These are phyloP conservation scores for Chiloscyllium plagiosum DNA, from an alignment of 2,113 vertebrate genomes.

Conservation along the genomic window DNA sequence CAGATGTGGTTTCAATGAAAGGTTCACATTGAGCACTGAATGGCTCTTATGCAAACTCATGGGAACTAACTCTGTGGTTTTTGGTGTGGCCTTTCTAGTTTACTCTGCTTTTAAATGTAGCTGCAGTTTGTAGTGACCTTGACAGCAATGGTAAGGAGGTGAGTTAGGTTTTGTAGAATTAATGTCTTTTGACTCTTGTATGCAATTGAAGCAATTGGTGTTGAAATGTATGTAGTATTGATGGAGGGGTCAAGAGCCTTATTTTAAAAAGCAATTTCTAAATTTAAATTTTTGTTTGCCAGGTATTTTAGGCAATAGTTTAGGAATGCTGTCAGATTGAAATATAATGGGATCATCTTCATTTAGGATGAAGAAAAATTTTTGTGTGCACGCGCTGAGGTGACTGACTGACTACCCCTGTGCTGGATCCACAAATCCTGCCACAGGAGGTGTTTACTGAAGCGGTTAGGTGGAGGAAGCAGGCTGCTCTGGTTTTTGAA, in stretches of 20 bases:
- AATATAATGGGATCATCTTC: background rate
- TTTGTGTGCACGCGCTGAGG: too few relatives aligned
- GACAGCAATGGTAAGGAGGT: background rate
- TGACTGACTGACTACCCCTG: too few relatives aligned
- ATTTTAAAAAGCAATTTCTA: background rate
- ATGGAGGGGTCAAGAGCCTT: background rate
- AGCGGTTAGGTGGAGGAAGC: too few relatives aligned
- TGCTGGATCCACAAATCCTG: too few relatives aligned
- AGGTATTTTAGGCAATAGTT: background rate
- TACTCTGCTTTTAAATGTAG: background rate
- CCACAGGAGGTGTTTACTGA: too few relatives aligned
- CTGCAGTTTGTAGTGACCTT: background rate
- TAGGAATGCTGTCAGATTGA: background rate
- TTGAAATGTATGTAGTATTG: background rate
- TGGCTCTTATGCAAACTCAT: constrained; percentile 9
- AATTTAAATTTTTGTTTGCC: background rate
- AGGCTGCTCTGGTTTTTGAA: too few relatives aligned
- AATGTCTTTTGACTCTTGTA: background rate
- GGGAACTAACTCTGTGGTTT: background rate
- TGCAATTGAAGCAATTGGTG: background rate
- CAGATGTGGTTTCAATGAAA: constrained; percentile 8
- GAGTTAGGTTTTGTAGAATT: background rate
- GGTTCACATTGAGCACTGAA: background rate
- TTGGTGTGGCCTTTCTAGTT: background rate
- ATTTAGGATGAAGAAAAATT: too few relatives aligned